Percentiles rank a stretch among this genome's conserved stretches.
phyloP scores from a whole-genome alignment of 2,797 vertebrate species.

The Sebastes itinus region DNA sequence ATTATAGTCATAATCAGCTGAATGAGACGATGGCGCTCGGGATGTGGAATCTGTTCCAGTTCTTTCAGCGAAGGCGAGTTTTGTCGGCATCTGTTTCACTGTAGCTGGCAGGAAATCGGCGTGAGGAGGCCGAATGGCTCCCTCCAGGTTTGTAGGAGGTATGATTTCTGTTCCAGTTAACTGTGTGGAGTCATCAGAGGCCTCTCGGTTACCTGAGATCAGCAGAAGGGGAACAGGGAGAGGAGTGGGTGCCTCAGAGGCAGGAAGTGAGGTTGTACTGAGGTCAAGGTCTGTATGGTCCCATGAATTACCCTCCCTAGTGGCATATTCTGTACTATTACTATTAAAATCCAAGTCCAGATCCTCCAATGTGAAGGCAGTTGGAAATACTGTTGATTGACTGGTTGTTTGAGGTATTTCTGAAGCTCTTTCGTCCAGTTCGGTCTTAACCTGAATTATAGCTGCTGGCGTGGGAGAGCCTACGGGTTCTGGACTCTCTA shows the following conservation, averaged over 20 bases:
- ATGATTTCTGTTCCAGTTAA: conserved; percentile 64
- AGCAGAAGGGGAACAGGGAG: neutral
- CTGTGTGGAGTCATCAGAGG: conserved; percentile 42
- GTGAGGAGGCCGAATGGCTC: conserved; percentile 25
- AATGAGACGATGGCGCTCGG: neutral
- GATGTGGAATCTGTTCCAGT: conserved; percentile 26
- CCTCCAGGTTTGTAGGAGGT: conserved; percentile 56
- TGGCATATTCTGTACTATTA: neutral
- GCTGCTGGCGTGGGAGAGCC: conserved; percentile 7
- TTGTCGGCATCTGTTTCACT: neutral
- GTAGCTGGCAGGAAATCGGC: conserved; percentile 24
- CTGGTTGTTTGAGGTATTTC: conserved; percentile 48
- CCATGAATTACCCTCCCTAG: conserved; percentile 19
- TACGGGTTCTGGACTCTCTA: conserved; percentile 13
- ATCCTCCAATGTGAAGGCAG: conserved; percentile 12
- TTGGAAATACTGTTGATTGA: conserved; percentile 8
- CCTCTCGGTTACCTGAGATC: conserved; percentile 61
- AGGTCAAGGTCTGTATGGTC: conserved; percentile 35
- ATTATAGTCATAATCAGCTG: conserved; percentile 54
- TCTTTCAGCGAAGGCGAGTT: conserved; percentile 1
- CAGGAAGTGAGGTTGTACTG: conserved; percentile 37
- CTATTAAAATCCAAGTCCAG: conserved; percentile 14
- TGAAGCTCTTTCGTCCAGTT: conserved; percentile 25
- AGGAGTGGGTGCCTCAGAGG: conserved; percentile 38
- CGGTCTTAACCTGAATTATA: conserved; percentile 34